These are phyloP conservation scores for Laothoe populi DNA, from an alignment of 2,888 invertebrate genomes.

Conservation along the genomic window DNA sequence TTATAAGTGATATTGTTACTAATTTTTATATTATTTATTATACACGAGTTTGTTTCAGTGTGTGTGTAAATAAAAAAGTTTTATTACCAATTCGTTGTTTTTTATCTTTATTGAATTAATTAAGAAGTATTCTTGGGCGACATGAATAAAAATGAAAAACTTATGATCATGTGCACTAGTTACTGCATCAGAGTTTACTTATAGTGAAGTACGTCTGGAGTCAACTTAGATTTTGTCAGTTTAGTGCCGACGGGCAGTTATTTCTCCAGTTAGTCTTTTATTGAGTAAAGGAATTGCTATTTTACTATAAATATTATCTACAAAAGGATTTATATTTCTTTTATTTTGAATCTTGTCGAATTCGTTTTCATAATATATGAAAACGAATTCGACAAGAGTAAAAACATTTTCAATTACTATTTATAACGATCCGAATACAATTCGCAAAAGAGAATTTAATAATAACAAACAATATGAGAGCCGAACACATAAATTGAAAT, in stretches of 20 bases:
- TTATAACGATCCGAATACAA: background rate
- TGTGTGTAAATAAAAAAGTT: conserved; percentile 63
- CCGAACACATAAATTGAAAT: conserved; percentile 34
- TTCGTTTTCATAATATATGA: background rate
- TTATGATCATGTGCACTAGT: too few species aligned
- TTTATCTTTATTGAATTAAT: background rate
- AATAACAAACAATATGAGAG: conserved; percentile 29
- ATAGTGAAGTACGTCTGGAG: too few species aligned
- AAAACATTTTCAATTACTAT: conserved; percentile 1
- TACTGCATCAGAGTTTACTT: too few species aligned
- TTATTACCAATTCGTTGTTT: conserved; percentile 42
- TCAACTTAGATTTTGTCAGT: too few species aligned
- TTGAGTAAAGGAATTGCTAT: too few species aligned
- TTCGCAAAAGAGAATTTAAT: conserved; percentile 15
- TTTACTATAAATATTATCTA: too few species aligned
- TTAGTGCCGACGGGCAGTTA: too few species aligned
- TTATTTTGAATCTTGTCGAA: background rate
- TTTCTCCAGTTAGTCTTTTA: too few species aligned
- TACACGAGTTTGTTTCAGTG: conserved; percentile 52
- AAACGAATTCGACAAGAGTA: conserved; percentile 21
- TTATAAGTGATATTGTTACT: conserved; percentile 38
- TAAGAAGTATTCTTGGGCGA: background rate
- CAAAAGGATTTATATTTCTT: too few species aligned
- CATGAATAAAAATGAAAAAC: background rate
- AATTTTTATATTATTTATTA: conserved; percentile 42